Evolutionary conservation across 2,113 vertebrate genomes (phyloP).

Genomic region (Melanotaenia duboulayi): DNA sequence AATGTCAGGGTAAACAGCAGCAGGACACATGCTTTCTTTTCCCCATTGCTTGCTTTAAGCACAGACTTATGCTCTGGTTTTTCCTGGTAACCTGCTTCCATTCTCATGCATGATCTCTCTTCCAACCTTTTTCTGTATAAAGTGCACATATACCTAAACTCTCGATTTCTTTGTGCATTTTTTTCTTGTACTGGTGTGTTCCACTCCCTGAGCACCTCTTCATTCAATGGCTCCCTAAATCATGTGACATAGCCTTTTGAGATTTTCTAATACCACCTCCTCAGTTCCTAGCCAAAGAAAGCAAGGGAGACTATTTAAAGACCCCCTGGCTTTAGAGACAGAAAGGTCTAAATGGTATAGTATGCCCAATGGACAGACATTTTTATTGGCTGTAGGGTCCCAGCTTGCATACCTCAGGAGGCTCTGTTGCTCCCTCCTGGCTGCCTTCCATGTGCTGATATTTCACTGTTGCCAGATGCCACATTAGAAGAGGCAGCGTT

Average conservation of each 20-base stretch:
- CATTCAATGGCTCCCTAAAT: slow-evolving; percentile 56
- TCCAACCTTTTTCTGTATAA: slow-evolving; percentile 32
- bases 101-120: slow-evolving; percentile 47
- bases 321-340: slow-evolving; percentile 40
- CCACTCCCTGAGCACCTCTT: slow-evolving; percentile 53
- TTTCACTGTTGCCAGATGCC: slow-evolving; percentile 86
- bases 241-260: slow-evolving; percentile 60
- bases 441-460: slow-evolving; percentile 84
- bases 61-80: slow-evolving; percentile 23
- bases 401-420: slow-evolving; percentile 12
- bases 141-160: neutral
- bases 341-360: slow-evolving; percentile 59
- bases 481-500: slow-evolving; percentile 76
- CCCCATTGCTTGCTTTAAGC: slow-evolving; percentile 16
- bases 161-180: slow-evolving; percentile 36
- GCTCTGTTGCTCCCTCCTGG: slow-evolving; percentile 49
- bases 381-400: slow-evolving; percentile 72
- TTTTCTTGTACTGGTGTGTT: slow-evolving; percentile 44
- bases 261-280: slow-evolving; percentile 57
- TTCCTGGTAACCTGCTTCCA: slow-evolving; percentile 49
- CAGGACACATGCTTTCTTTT: slow-evolving; percentile 5
- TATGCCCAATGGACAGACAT: slow-evolving; percentile 55
- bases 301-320: slow-evolving; percentile 57
- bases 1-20: slow-evolving; percentile 67
- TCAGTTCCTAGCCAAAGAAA: slow-evolving; percentile 48